These are phyloP conservation scores for Anguilla rostrata DNA, from an alignment of 2,113 vertebrate species.

Conservation along the genomic window DNA sequence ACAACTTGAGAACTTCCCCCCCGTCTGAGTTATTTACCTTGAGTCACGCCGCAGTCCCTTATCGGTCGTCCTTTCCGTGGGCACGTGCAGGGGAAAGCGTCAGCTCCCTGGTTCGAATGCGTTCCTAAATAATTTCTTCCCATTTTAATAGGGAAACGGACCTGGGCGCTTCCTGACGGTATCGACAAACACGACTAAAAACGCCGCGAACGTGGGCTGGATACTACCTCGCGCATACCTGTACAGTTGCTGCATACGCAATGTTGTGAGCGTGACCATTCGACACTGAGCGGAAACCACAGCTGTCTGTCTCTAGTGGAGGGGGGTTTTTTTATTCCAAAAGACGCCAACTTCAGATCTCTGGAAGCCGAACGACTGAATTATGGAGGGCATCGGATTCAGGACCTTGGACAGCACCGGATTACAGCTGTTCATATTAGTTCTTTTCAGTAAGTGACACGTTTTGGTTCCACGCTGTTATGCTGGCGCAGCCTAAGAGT, in stretches of 20 bases:
- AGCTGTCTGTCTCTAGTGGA: slow-evolving; percentile 11
- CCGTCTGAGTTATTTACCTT: not conserved
- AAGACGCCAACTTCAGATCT: slow-evolving; percentile 36
- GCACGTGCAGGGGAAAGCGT: slow-evolving; percentile 16
- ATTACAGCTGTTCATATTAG: slow-evolving; percentile 46
- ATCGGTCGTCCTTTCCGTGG: not conserved
- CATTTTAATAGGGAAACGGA: not conserved
- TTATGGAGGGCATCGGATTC: slow-evolving; percentile 61
- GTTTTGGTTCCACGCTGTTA: not conserved
- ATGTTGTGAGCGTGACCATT: slow-evolving; percentile 64
- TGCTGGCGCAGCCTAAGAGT: not conserved
- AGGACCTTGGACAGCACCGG: slow-evolving; percentile 67
- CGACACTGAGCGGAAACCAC: slow-evolving; percentile 47
- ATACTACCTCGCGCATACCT: slow-evolving; percentile 56
- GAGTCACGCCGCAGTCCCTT: slow-evolving; percentile 18
- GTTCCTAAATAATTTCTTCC: slow-evolving; percentile 26
- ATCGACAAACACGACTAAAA: slow-evolving; percentile 8
- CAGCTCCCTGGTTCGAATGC: slow-evolving; percentile 29
- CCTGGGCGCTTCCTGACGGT: not conserved
- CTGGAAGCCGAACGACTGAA: slow-evolving; percentile 8
- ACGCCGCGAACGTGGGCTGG: slow-evolving; percentile 44
- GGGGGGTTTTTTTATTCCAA: slow-evolving; percentile 34
- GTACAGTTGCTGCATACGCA: slow-evolving; percentile 60
- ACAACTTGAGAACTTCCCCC: slow-evolving; percentile 33
- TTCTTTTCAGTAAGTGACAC: slow-evolving; percentile 58